phyloP scores from a whole-genome alignment of 2,797 vertebrate genomes.

The Helarctos malayanus region DNA sequence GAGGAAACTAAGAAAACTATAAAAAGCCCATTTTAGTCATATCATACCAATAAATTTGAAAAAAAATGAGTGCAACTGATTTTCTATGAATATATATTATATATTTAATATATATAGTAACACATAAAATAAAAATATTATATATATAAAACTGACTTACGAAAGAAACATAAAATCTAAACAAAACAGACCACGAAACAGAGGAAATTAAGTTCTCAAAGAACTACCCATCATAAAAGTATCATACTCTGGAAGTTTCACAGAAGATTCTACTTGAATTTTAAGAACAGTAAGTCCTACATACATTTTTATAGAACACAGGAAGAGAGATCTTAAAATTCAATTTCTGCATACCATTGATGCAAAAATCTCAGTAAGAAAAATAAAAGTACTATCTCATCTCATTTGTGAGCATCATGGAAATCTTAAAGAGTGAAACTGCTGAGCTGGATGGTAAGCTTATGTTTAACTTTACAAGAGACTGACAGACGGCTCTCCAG shows the following conservation, averaged over 20 bases:
- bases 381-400: neutral
- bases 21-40: conserved; percentile 1
- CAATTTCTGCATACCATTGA: neutral
- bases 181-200: neutral
- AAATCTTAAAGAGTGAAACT: neutral
- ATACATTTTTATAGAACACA: neutral
- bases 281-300: neutral
- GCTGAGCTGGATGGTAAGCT: neutral
- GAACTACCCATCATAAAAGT: neutral
- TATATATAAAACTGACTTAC: neutral
- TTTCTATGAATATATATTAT: neutral
- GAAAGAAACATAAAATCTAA: conserved; percentile 8
- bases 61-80: neutral
- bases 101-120: neutral
- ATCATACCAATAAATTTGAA: neutral
- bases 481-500: neutral
- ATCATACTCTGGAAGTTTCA: neutral
- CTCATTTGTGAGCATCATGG: neutral
- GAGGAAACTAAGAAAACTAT: neutral
- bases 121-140: neutral
- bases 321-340: neutral
- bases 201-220: neutral
- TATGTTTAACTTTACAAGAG: neutral
- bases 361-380: neutral
- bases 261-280: neutral